phyloP scores from a whole-genome alignment of 2,888 invertebrate species.

The Chloroclysta siterata region DNA sequence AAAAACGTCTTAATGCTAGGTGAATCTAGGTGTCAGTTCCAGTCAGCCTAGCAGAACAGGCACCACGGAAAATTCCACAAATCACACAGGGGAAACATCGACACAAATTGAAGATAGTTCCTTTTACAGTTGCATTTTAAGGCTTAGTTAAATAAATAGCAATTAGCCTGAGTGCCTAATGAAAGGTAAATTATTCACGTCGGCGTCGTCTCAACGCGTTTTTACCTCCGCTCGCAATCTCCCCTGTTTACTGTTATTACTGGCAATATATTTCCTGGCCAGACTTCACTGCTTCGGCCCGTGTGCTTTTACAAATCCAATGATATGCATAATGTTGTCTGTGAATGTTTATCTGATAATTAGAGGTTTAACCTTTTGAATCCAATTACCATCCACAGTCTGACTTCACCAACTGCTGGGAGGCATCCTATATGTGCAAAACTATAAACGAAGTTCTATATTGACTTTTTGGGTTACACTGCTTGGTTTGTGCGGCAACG shows the following conservation, averaged over 20 bases:
- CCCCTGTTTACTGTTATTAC: conserved; percentile 41
- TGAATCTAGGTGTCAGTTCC: no score
- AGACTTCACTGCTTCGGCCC: conserved; percentile 9
- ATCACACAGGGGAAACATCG: no score
- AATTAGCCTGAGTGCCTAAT: conserved; percentile 38
- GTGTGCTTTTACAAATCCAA: conserved; percentile 6
- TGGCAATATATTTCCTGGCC: conserved; percentile 33
- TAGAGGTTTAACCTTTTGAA: background rate
- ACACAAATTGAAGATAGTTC: conserved; percentile 2
- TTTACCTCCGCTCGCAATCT: conserved; percentile 32
- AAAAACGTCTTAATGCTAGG: no score
- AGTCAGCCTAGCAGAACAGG: no score
- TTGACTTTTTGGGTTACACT: no score
- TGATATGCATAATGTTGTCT: conserved; percentile 17
- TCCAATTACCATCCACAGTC: no score
- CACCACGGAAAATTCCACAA: no score
- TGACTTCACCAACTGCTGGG: no score
- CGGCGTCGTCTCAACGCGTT: conserved; percentile 28
- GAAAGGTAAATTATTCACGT: conserved; percentile 39
- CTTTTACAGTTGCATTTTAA: conserved; percentile 4
- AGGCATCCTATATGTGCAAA: no score
- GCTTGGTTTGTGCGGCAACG: no score
- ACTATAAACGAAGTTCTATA: no score
- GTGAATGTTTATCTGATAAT: background rate
- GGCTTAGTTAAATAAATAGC: conserved; percentile 25